Conservation (phyloP, 2,113 vertebrate genomes). For the Etia nguti region DNA sequence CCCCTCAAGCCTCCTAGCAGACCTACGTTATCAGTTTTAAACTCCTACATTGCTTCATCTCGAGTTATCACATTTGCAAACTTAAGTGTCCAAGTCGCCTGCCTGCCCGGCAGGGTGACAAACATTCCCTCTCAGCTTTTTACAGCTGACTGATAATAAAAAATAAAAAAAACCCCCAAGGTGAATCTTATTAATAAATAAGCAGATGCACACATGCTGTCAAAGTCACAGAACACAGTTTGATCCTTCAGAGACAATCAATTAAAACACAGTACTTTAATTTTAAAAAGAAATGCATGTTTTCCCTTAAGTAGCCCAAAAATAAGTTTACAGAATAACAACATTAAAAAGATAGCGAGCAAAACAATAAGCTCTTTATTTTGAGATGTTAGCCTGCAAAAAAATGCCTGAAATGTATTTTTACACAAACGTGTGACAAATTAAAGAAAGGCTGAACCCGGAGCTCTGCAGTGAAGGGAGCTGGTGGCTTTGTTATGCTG, state of each 20-base stretch:
- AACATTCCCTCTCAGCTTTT: background rate
- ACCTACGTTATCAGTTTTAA: background rate
- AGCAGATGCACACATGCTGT: background rate
- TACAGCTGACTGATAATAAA: background rate
- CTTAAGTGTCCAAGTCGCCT: background rate
- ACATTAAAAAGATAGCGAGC: background rate
- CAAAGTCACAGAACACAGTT: background rate
- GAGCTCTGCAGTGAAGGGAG: background rate
- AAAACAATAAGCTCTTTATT: background rate
- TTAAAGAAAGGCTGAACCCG: background rate
- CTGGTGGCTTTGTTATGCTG: background rate
- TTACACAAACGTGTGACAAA: background rate
- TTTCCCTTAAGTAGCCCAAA: background rate
- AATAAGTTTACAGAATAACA: background rate
- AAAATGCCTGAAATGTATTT: background rate
- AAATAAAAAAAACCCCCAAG: background rate
- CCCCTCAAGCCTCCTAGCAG: background rate
- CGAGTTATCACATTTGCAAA: background rate
- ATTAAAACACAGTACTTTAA: background rate
- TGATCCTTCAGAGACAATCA: background rate
- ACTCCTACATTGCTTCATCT: background rate
- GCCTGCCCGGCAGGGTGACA: background rate
- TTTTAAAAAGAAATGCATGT: background rate
- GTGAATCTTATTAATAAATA: background rate
- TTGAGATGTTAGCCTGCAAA: background rate